Conservation (phyloP, 2,888 invertebrate genomes). For the Plebejus anna region DNA sequence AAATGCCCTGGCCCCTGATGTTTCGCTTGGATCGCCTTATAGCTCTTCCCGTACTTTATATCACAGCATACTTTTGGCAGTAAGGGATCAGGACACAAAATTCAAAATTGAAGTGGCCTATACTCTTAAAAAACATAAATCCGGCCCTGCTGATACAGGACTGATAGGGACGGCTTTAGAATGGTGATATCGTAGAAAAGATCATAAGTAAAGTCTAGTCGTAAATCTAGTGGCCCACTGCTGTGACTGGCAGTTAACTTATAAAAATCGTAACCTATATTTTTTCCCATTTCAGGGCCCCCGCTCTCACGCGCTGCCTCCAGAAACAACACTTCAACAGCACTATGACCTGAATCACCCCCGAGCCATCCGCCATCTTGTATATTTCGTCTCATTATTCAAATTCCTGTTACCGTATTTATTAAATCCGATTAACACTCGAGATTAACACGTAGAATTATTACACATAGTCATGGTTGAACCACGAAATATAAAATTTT, state of each 20-base stretch:
- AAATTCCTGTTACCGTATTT: slow-evolving; percentile 51
- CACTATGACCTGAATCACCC: slow-evolving; percentile 63
- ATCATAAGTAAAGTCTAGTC: too few species aligned
- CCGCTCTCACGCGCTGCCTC: slow-evolving; percentile 70
- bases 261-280: not conserved
- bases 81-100: too few species aligned
- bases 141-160: too few species aligned
- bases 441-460: slow-evolving; percentile 12
- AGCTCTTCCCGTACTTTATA: too few species aligned
- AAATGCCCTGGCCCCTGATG: too few species aligned
- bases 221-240: too few species aligned
- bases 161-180: too few species aligned
- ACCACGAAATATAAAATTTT: not conserved
- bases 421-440: slow-evolving; percentile 37
- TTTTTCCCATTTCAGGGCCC: slow-evolving; percentile 64
- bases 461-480: not conserved
- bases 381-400: slow-evolving; percentile 55
- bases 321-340: slow-evolving; percentile 65
- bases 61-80: too few species aligned
- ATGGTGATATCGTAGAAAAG: too few species aligned
- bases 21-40: too few species aligned
- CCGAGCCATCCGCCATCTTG: slow-evolving; percentile 50
- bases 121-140: too few species aligned
- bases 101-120: not conserved
- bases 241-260: too few species aligned